Percentiles rank a stretch among this genome's conserved stretches.
phyloP scores from a whole-genome alignment of 2,113 vertebrate species.

The Zootoca vivipara region DNA sequence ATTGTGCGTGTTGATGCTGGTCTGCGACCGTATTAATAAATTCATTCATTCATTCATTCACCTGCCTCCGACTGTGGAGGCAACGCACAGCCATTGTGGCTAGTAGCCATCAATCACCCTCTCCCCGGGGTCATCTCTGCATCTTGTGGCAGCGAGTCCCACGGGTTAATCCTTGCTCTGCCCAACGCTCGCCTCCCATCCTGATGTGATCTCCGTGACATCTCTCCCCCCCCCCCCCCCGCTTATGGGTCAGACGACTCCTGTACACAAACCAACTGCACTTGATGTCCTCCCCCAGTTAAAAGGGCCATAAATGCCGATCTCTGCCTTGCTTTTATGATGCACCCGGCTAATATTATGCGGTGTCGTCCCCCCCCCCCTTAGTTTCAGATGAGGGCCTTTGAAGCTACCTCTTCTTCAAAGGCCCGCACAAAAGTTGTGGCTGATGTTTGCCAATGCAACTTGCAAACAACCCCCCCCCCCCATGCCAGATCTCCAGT shows the following conservation, averaged over 20 bases:
- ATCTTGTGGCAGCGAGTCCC: no score
- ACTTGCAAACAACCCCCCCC: background rate
- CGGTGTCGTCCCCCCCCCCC: background rate
- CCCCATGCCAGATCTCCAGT: background rate
- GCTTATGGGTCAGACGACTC: background rate
- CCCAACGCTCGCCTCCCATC: no score
- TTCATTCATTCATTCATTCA: no score
- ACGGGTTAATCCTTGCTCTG: no score
- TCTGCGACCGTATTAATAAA: no score
- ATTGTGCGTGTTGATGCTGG: no score
- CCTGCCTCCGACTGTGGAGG: no score
- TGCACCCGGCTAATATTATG: background rate
- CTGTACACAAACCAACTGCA: no score
- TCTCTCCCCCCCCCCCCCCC: background rate
- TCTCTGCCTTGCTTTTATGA: background rate
- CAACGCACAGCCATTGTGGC: no score
- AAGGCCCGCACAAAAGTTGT: background rate
- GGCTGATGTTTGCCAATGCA: background rate
- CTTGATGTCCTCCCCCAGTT: background rate
- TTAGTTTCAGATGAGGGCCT: conserved; percentile 18
- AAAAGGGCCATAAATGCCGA: background rate
- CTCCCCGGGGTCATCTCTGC: background rate
- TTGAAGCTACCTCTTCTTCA: conserved; percentile 20
- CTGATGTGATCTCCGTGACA: background rate
- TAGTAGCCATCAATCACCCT: no score